Evolutionary conservation across 1,140 invertebrate genomes (phyloP), one percentile per base, ranked within the genome.

Genomic region (Melanaphis sacchari): DNA sequence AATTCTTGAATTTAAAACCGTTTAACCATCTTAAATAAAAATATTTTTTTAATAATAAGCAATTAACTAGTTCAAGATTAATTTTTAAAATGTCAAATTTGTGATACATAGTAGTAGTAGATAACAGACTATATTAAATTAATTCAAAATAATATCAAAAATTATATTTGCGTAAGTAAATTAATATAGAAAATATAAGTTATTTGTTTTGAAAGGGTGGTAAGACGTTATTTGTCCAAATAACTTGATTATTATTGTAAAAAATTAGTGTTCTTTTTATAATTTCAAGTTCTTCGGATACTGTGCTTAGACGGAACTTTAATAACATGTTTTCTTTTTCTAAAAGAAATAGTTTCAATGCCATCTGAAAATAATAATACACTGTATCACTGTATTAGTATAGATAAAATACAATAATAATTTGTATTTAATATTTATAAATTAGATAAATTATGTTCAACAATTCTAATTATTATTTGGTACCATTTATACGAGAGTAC

Each of bases 321-420:
- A 93, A 84, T 36, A 93, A 31, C 31, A 84, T 43, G 8, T 93
- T 93, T 93, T 93, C 91, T 93, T 93, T 93, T 93, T 93, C 81
- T 21, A 93, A 40, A 46, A 93, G 46, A 84, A 82, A 93, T 26
- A 93, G 8, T 43, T 93, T 93, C 36, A 93, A 84, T 15, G 46
- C 46, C 91, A 84, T 93, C 91, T 93, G 24, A 52, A 93, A 93
- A 89, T 9, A 90, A 90, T 40, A 90, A 38, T 52, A 87, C 59
- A 66, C 31, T 66, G 11, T 49, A 49, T 59, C 1, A 59, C 24
- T 59, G 54, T 59, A 31, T 26, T 26, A 26, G 26, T 24, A 59
- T 31, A 66, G 59, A 11, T 66, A 66, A 31, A n/a, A 31, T 3
- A 66, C 59, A 66, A 54, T 54, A 49, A 2, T 49, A 49, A 49